Base-by-base conservation (phyloP, 2,888 invertebrate genomes). In the Hypselothyrea guttata region DNA sequence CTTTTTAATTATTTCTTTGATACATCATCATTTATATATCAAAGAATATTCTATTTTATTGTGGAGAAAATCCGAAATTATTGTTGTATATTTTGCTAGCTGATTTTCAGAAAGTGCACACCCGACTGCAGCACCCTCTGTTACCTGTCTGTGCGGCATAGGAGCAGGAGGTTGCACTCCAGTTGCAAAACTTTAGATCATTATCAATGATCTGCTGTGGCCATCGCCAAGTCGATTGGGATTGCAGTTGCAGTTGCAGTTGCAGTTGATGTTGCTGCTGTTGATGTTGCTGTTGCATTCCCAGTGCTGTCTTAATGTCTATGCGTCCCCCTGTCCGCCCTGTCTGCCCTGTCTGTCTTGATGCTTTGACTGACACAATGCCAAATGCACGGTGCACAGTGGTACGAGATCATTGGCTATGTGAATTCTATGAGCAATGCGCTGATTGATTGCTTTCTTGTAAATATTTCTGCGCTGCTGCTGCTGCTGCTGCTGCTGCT, bases 361-460 rank as follows among this genome's bases (percentile, higher is more conserved):
- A 41, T 12, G 7, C 30, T 53, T 59, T 66, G 75, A 69, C 76
- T 76, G 75, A 76, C 75, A 75, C 77, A 79, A 79, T 76, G 76
- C 61, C 58, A 55, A 48, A 42, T 44, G 31, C 34, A 7, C 9
- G 42, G 11, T 3, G 12, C 34, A 35, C 12, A 15, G 37, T 8
- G 15, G 16, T 8, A 13, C 51, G 72, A 64, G 62, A 78, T 75
- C 83, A 72, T 69, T 74, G 70, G 59, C 76, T 75, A 51, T 61
- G 61, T 52, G 63, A 37, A 15, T 16, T 22, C 22, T 22, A 22
- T 79, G 81, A 73, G 67, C 73, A 68, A 69, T 75, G 72, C 68
- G 60, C 77, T 83, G 83, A 83, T 83, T 83, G 83, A 83, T 83
- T 85, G 84, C 84, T 84, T 76, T 76, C 81, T 75, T 76, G 75